Percentiles rank a stretch among this genome's conserved stretches.
phyloP scores from a whole-genome alignment of 2,113 vertebrate species.

The Hippoglossus stenolepis region DNA sequence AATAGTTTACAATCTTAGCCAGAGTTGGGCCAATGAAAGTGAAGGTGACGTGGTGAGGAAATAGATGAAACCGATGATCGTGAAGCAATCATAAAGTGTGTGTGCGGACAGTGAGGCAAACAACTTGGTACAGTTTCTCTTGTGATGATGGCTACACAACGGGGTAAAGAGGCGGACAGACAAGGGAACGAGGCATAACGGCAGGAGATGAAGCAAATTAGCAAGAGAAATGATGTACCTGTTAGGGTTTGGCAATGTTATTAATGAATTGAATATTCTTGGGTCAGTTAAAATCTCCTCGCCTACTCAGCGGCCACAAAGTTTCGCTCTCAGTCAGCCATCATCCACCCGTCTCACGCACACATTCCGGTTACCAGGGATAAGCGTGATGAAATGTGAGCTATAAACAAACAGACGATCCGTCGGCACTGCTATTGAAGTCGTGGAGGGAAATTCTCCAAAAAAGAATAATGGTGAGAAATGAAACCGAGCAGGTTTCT shows the following conservation, averaged over 20 bases:
- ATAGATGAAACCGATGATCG: slow-evolving; percentile 59
- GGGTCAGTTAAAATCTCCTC: slow-evolving; percentile 36
- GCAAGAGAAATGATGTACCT: slow-evolving; percentile 49
- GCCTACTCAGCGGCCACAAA: slow-evolving; percentile 14
- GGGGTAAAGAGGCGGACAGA: slow-evolving; percentile 57
- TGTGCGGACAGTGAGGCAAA: slow-evolving; percentile 67
- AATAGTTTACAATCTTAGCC: slow-evolving; percentile 85
- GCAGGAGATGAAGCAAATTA: slow-evolving; percentile 49
- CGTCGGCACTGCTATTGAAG: slow-evolving; percentile 16
- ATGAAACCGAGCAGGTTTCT: slow-evolving; percentile 1
- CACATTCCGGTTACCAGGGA: slow-evolving; percentile 31
- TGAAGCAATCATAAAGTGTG: slow-evolving; percentile 60
- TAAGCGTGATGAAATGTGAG: slow-evolving; percentile 35
- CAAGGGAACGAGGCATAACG: slow-evolving; percentile 45
- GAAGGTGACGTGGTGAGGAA: slow-evolving; percentile 64
- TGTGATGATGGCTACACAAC: slow-evolving; percentile 61
- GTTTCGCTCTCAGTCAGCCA: slow-evolving; percentile 32
- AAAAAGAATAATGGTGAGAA: slow-evolving; percentile 5
- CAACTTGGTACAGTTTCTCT: slow-evolving; percentile 65
- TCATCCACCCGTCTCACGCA: slow-evolving; percentile 24
- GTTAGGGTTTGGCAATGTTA: slow-evolving; percentile 40
- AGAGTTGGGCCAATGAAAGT: slow-evolving; percentile 79
- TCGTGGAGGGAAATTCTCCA: slow-evolving; percentile 3
- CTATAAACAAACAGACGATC: slow-evolving; percentile 31
- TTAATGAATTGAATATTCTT: slow-evolving; percentile 32